Evolutionary conservation across 2,113 vertebrate species (phyloP), one percentile per base, ranked within the genome.

Genomic region (Leucopternis melanops): DNA sequence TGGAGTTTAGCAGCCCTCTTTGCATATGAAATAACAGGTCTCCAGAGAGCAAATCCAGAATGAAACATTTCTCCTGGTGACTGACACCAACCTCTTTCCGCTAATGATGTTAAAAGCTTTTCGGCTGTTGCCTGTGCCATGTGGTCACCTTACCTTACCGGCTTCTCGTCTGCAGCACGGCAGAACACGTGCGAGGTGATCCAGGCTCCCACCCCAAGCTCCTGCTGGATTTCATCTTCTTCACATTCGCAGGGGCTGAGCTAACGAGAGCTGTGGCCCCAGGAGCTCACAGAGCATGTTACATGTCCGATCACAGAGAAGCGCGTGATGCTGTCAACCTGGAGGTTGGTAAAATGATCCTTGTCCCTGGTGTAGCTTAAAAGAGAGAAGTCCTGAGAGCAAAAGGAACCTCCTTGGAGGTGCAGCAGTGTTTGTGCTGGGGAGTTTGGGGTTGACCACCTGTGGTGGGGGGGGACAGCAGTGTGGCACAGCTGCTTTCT

Each of bases 241-340:
- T 9, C 21, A 8, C 16, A 2, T 42, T 16, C 27, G 23, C 44
- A 66, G 78, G 34, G 27, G 8, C 50, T 5, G 2, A 73, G 77
- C 8, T 66, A 9, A 50, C 0, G 11, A 6, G 44, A 61, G 6
- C n/a, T 9, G 47, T 25, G 49, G 49, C 22, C 49, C 49, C 49
- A 8, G 49, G 38, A 27, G 44, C 26, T 7, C 62, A 14, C 0
- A 0, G 49, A 25, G 70, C 8, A 9, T 1, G 2, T 17, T 44
- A 16, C 2, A 0, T 14, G 25, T 21, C 52, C 5, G 14, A 26
- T 38, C 25, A 47, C 32, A 32, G 77, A 16, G 34, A 40, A 13
- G 19, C 0, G 0, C 0, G 0, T 5, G 36, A 6, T 50, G 71
- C 71, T 19, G 1, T 1, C 9, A 47, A 8, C 27, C 45, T 20